Evolutionary conservation across 2,113 vertebrate genomes (phyloP).

Genomic region (Psilopsiagon aurifrons): DNA sequence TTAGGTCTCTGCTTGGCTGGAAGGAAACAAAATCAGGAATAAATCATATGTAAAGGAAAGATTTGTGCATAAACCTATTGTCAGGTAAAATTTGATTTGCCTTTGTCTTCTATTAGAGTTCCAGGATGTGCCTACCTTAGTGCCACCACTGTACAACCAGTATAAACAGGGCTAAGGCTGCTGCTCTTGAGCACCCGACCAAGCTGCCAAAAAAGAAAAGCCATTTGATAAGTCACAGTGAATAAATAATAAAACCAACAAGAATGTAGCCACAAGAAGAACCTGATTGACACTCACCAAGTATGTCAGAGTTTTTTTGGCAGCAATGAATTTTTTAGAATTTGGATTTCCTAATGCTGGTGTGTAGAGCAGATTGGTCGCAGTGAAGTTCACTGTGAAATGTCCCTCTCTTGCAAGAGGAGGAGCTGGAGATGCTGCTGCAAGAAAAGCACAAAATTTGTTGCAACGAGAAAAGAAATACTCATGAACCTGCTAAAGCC

Average conservation of each 20-base stretch:
- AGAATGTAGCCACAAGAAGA: background rate
- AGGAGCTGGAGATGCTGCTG: background rate
- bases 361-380: background rate
- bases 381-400: constrained; percentile 24
- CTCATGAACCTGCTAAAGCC: background rate
- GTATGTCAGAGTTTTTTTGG: background rate
- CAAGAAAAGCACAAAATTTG: background rate
- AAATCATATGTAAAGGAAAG: background rate
- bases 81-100: background rate
- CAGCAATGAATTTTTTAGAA: background rate
- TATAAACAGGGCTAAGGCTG: background rate
- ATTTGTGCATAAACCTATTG: background rate
- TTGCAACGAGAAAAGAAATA: background rate
- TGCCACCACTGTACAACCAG: background rate
- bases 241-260: background rate
- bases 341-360: background rate
- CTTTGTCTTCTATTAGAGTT: background rate
- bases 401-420: background rate
- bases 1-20: background rate
- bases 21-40: background rate
- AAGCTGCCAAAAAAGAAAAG: background rate
- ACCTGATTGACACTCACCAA: background rate
- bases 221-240: background rate
- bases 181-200: background rate
- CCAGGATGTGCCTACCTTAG: background rate